A percentile compares a stretch with the other conserved stretches of the same genome.
These are phyloP conservation scores for Ephydatia muelleri DNA, from an alignment of 37 sponge, comb jelly and placozoan genomes.

Conservation along the genomic window DNA sequence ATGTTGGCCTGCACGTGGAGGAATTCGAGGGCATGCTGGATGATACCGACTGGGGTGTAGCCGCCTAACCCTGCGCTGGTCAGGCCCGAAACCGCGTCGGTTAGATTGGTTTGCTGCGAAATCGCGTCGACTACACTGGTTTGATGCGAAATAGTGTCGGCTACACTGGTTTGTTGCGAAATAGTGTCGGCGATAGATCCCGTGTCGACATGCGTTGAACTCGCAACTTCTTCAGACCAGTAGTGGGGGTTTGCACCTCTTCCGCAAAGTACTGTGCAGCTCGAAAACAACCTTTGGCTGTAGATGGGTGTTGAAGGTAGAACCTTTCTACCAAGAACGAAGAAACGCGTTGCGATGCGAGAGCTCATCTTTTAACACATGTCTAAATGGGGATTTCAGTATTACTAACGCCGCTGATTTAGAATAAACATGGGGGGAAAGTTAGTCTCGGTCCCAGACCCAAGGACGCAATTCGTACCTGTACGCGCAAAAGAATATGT, in stretches of 20 bases:
- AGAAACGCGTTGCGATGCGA: not conserved
- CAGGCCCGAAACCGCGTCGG: no score
- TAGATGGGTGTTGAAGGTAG: not conserved
- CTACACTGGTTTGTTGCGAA: no score
- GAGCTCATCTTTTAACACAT: not conserved
- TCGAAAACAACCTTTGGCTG: not conserved
- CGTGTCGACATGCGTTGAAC: not conserved
- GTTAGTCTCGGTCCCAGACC: no score
- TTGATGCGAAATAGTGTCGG: not conserved
- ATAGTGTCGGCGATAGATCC: not conserved
- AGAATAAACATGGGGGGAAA: not conserved
- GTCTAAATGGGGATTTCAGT: not conserved
- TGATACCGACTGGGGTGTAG: conserved; percentile 77
- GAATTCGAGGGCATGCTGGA: conserved; percentile 67
- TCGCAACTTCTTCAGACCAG: not conserved
- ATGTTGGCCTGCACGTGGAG: conserved; percentile 63
- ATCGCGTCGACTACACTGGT: no score
- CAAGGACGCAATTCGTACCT: no score
- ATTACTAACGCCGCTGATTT: not conserved
- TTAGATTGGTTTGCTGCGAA: no score
- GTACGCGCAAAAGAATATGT: no score
- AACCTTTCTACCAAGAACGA: not conserved
- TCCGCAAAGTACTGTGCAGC: not conserved
- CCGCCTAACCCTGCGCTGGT: conserved; percentile 74
- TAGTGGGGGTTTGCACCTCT: not conserved